Percentiles rank a stretch among this genome's conserved stretches.
phyloP scores from a whole-genome alignment of 2,113 vertebrate genomes.

The Romanogobio albipinnatus region DNA sequence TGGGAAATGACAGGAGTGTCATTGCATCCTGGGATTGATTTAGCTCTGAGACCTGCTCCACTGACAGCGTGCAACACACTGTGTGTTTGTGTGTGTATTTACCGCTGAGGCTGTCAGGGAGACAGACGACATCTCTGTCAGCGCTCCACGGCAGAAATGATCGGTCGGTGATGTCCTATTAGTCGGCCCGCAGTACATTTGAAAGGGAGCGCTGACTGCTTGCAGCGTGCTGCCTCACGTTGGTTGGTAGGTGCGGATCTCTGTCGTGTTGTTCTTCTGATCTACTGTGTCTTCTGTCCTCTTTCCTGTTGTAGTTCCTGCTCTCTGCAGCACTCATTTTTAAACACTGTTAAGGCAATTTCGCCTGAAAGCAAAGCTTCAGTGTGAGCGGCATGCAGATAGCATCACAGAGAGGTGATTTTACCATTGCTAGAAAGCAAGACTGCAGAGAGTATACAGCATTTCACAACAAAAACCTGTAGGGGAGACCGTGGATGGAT shows the following conservation, averaged over 20 bases:
- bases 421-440: not conserved
- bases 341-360: not conserved
- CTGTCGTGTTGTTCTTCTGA: slow-evolving; percentile 28
- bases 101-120: slow-evolving; percentile 45
- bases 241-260: slow-evolving; percentile 42
- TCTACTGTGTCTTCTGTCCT: slow-evolving; percentile 6
- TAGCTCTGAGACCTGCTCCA: slow-evolving; percentile 49
- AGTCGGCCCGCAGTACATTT: slow-evolving; percentile 47
- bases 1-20: slow-evolving; percentile 55
- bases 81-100: slow-evolving; percentile 57
- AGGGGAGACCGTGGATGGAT: not conserved
- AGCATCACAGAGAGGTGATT: not conserved
- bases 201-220: slow-evolving; percentile 45
- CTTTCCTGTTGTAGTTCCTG: not conserved
- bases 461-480: not conserved
- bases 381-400: not conserved
- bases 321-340: slow-evolving; percentile 1
- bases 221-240: slow-evolving; percentile 8
- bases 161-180: slow-evolving; percentile 60
- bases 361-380: not conserved
- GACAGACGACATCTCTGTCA: slow-evolving; percentile 55
- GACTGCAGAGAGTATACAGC: not conserved
- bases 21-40: slow-evolving; percentile 59
- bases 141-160: slow-evolving; percentile 51
- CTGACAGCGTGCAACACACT: slow-evolving; percentile 53